Evolutionary conservation across 2,888 invertebrate species (phyloP).

Genomic region (Drosophila diplacantha): DNA sequence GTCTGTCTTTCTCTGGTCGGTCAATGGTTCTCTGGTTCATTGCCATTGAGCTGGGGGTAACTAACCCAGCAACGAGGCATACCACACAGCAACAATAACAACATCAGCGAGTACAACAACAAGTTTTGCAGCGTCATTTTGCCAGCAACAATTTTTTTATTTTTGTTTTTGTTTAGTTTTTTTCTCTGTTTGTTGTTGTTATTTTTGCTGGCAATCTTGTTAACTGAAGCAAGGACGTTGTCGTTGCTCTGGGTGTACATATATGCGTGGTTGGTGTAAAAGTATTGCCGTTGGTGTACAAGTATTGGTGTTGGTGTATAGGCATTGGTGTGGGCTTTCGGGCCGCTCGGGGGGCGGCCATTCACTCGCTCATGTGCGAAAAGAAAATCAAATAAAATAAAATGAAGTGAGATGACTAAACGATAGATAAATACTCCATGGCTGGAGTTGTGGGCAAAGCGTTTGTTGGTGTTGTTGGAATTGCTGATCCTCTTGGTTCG

Average conservation of each 20-base stretch:
- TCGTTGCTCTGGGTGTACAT: constrained; percentile 5
- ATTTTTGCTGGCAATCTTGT: constrained; percentile 26
- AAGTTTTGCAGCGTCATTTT: constrained; percentile 61
- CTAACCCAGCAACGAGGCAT: constrained; percentile 73
- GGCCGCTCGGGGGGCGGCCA: constrained; percentile 44
- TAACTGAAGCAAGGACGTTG: constrained; percentile 68
- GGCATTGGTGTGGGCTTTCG: neutral
- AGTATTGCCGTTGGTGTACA: constrained; percentile 2
- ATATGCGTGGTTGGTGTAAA: constrained; percentile 5
- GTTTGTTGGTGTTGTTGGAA: constrained; percentile 11
- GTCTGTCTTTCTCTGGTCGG: constrained; percentile 64
- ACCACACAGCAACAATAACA: constrained; percentile 40
- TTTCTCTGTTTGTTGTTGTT: constrained; percentile 25
- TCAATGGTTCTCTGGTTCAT: constrained; percentile 79
- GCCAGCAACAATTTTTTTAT: constrained; percentile 20
- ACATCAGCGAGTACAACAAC: constrained; percentile 37
- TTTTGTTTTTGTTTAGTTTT: constrained; percentile 14
- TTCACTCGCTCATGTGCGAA: constrained; percentile 45
- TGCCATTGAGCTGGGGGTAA: constrained; percentile 78
- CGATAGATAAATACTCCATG: constrained; percentile 45
- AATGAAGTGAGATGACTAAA: constrained; percentile 40
- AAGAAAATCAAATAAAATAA: constrained; percentile 24
- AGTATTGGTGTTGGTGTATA: neutral
- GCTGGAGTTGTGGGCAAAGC: constrained; percentile 14
- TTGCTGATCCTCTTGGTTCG: constrained; percentile 51